Evolutionary conservation across 2,797 vertebrate species (phyloP), one percentile per base, ranked within the genome.

Genomic region (Leuciscus waleckii): DNA sequence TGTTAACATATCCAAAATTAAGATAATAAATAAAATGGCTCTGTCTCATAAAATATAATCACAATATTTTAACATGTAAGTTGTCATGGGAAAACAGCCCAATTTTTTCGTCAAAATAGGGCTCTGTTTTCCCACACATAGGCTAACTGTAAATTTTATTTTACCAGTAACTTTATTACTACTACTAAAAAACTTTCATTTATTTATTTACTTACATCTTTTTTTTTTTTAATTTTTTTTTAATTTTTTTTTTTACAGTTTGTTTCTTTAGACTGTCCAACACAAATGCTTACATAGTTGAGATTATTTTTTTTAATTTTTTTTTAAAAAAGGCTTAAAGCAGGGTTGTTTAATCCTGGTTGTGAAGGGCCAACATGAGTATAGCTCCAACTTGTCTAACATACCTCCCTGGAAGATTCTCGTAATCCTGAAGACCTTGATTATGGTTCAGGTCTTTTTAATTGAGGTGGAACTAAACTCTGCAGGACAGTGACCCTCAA

Each of bases 361-460:
- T 11, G 19, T 32, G 17, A 37, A 54, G 21, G 74, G 11, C 21
- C 32, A 76, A 39, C 14, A 23, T n/a, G 11, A 78, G 75, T 26
- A 51, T 43, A 29, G 35, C 75, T 41, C 76, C 37, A 58, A 58
- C 23, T 10, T 58, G 51, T 77, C 74, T 23, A 17, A 10, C 39
- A 39, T 37, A 39, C 29, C 23, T 77, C 13, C 74, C 51, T 26
- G 16, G 51, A 76, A 58, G 74, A 41, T 29, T 78, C 23, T 63
- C 10, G 16, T 63, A 63, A 63, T 61, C 39, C 56, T 41, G n/a
- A 29, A 79, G 39, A 78, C 56, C 56, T 63, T 63, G 56, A 29
- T 63, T 63, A 41, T 78, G 8, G 23, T 41, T 61, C 54, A 19
- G n/a, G 23, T 78, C 32, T 39, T 37, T 79, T 79, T 29, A 79